phyloP scores from a whole-genome alignment of 2,888 invertebrate species.

The Neoaliturus tenellus region DNA sequence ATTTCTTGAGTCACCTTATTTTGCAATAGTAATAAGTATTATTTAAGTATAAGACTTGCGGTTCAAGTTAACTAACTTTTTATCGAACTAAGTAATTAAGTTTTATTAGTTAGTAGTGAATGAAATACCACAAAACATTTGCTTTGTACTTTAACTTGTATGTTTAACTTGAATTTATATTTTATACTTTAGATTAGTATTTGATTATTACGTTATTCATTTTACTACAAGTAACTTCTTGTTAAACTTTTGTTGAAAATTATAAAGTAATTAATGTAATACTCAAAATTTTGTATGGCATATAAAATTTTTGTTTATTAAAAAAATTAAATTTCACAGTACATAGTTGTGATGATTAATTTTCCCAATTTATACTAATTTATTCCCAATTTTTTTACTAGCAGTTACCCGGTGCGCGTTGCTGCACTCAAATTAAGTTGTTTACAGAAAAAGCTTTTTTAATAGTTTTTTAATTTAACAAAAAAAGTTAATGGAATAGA shows the following conservation, averaged over 20 bases:
- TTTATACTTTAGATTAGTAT: conserved; percentile 41
- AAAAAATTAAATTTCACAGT: conserved; percentile 10
- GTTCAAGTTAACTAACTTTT: conserved; percentile 46
- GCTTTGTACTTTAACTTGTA: not conserved
- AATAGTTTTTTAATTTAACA: too few species aligned
- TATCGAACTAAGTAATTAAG: conserved; percentile 14
- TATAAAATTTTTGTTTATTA: not conserved
- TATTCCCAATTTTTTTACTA: too few species aligned
- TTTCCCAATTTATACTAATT: too few species aligned
- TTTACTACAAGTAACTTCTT: not conserved
- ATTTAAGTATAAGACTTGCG: conserved; percentile 20
- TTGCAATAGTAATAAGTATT: conserved; percentile 26
- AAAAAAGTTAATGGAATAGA: too few species aligned
- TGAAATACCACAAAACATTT: not conserved
- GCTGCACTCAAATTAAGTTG: too few species aligned
- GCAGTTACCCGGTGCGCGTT: too few species aligned
- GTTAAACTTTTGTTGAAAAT: not conserved
- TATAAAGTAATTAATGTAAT: not conserved
- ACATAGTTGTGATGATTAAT: not conserved
- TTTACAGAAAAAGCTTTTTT: too few species aligned
- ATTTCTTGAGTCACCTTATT: not conserved
- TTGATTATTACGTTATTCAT: not conserved
- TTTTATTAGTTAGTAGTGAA: not conserved
- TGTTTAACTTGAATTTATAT: not conserved
- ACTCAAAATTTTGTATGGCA: not conserved